phyloP scores from a whole-genome alignment of 2,888 invertebrate species.

The Anoncus sp. region DNA sequence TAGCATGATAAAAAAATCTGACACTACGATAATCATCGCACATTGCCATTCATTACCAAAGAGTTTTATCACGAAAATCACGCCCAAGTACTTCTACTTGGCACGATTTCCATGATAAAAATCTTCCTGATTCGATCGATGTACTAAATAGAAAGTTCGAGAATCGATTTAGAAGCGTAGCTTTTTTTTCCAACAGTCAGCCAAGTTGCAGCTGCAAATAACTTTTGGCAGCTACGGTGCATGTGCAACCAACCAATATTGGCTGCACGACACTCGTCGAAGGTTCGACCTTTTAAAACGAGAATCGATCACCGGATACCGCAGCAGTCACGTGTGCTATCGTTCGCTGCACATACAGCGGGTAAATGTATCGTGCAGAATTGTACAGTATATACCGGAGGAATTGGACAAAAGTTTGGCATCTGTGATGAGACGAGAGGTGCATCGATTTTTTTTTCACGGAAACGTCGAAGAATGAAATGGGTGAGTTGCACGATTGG shows the following conservation, averaged over 20 bases:
- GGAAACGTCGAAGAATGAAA: constrained; percentile 29
- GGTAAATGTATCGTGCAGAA: constrained; percentile 3
- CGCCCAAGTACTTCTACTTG: background rate
- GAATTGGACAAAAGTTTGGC: constrained; percentile 43
- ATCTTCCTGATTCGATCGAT: background rate
- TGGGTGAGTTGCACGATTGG: no score
- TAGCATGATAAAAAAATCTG: background rate
- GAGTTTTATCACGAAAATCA: no score
- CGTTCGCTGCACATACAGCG: constrained; percentile 13
- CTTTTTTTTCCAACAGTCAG: constrained; percentile 38
- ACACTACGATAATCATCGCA: background rate
- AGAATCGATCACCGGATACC: constrained; percentile 56
- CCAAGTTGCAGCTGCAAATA: constrained; percentile 52
- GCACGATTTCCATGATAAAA: background rate
- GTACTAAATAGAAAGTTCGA: constrained; percentile 4
- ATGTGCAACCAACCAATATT: constrained; percentile 6
- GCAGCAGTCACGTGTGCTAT: background rate
- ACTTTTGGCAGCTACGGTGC: constrained; percentile 49
- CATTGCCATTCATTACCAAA: background rate
- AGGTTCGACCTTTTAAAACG: constrained; percentile 49
- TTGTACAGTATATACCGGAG: constrained; percentile 4
- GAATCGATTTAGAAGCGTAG: constrained; percentile 48
- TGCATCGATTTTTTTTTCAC: constrained; percentile 46
- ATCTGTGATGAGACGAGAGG: constrained; percentile 13
- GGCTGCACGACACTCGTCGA: constrained; percentile 32